These are phyloP conservation scores for Tenthredo notha DNA, from an alignment of 2,888 invertebrate genomes.

Conservation along the genomic window DNA sequence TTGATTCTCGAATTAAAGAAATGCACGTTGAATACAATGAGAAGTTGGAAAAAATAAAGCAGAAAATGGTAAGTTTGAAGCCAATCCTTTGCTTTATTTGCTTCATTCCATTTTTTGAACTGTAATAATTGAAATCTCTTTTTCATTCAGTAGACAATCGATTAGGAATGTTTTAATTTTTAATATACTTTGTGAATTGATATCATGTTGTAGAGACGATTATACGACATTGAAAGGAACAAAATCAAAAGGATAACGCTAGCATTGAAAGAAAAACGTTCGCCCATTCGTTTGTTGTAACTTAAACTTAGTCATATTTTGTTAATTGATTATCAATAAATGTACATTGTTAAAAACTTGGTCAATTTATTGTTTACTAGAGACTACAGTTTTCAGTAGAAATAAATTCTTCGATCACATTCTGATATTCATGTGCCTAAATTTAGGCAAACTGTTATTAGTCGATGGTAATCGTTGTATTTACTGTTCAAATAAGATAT, in stretches of 20 bases:
- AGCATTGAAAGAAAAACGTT: slow-evolving; percentile 36
- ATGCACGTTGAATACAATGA: slow-evolving; percentile 85
- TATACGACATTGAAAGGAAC: slow-evolving; percentile 77
- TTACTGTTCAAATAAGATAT: background rate
- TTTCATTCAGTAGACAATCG: background rate
- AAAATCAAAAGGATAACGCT: slow-evolving; percentile 47
- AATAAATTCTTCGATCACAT: background rate
- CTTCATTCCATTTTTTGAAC: too few relatives aligned
- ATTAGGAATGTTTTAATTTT: background rate
- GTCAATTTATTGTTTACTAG: background rate
- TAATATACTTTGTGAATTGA: slow-evolving; percentile 14
- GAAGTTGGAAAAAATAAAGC: slow-evolving; percentile 89
- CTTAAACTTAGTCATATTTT: background rate
- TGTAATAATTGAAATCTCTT: background rate
- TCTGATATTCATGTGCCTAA: background rate
- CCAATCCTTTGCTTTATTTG: background rate
- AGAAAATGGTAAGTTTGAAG: slow-evolving; percentile 88
- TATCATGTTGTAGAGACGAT: slow-evolving; percentile 62
- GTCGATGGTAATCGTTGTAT: background rate
- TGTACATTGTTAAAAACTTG: background rate
- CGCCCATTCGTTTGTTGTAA: slow-evolving; percentile 33
- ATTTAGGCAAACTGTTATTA: background rate
- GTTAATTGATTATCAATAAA: slow-evolving; percentile 21
- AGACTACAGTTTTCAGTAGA: background rate
- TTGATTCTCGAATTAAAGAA: slow-evolving; percentile 77